A percentile compares a stretch with the other conserved stretches of the same genome.
Evolutionary conservation across 2,113 vertebrate genomes (phyloP).

Genomic region (Seriola rivoliana): DNA sequence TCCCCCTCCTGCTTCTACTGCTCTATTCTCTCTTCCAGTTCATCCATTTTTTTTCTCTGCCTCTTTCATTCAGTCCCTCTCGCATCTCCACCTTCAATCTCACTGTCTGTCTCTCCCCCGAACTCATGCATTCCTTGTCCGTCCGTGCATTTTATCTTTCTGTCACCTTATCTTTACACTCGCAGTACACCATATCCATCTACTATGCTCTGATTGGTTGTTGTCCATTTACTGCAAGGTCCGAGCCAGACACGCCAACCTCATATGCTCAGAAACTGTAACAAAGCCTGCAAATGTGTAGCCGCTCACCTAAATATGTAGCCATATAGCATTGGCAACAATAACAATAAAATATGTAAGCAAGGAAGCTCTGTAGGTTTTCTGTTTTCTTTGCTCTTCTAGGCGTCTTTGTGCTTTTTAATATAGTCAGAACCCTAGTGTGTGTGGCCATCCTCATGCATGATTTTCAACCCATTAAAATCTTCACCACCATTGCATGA

Average conservation of each 20-base stretch:
- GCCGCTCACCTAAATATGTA: not conserved
- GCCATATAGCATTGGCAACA: not conserved
- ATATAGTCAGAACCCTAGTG: not conserved
- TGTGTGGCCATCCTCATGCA: not conserved
- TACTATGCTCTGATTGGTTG: conserved; percentile 43
- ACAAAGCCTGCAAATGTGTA: not conserved
- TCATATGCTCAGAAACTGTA: conserved; percentile 1
- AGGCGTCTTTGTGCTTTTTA: not conserved
- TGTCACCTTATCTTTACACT: conserved; percentile 47
- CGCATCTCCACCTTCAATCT: conserved; percentile 22
- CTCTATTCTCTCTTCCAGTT: conserved; percentile 37
- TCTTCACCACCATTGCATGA: not conserved
- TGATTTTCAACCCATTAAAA: conserved; percentile 1
- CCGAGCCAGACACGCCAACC: not conserved
- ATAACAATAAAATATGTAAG: not conserved
- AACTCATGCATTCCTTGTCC: not conserved
- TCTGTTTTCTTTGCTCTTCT: not conserved
- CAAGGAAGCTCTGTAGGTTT: not conserved
- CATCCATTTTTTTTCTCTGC: conserved; percentile 11
- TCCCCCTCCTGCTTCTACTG: conserved; percentile 23
- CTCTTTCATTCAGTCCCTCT: conserved; percentile 25
- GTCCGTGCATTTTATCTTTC: conserved; percentile 34
- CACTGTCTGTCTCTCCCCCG: conserved; percentile 1
- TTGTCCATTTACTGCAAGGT: conserved; percentile 46
- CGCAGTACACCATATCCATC: conserved; percentile 21